These are phyloP conservation scores for Columba guinea DNA, from an alignment of 2,797 vertebrate species.

Conservation along the genomic window DNA sequence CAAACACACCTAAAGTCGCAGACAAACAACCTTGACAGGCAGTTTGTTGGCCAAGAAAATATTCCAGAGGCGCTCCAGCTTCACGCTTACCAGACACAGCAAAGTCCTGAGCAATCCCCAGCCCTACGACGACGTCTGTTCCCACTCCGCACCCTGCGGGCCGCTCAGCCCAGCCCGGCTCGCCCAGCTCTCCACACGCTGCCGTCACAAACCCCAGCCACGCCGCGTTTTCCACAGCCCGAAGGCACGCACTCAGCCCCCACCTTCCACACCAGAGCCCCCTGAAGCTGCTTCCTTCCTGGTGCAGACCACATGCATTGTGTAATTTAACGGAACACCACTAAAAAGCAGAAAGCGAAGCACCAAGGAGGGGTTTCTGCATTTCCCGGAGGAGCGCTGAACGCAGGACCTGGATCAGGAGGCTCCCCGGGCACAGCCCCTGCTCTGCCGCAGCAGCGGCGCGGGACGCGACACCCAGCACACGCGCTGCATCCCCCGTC, in stretches of 20 bases:
- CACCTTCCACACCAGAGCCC: background rate
- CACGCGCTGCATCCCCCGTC: background rate
- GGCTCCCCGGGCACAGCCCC: background rate
- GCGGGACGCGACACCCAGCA: background rate
- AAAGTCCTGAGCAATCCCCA: background rate
- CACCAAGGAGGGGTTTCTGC: too few relatives aligned
- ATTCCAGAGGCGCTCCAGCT: background rate
- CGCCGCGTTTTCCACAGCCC: background rate
- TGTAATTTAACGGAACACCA: background rate
- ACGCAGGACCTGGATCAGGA: background rate
- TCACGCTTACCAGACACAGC: background rate
- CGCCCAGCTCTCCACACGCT: background rate
- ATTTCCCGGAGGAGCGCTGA: fast-evolving
- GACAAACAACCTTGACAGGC: background rate
- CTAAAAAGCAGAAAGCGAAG: background rate
- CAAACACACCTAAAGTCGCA: background rate
- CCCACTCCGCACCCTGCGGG: background rate
- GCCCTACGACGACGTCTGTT: fast-evolving
- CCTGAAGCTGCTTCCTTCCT: too few relatives aligned
- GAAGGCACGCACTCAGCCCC: background rate
- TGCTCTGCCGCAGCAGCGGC: fast-evolving
- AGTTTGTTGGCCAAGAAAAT: background rate
- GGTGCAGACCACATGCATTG: background rate
- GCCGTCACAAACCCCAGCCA: fast-evolving
- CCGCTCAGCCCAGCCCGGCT: too few relatives aligned